Conservation (phyloP, 1,140 invertebrate species). For the Heliconius hewitsoni region DNA sequence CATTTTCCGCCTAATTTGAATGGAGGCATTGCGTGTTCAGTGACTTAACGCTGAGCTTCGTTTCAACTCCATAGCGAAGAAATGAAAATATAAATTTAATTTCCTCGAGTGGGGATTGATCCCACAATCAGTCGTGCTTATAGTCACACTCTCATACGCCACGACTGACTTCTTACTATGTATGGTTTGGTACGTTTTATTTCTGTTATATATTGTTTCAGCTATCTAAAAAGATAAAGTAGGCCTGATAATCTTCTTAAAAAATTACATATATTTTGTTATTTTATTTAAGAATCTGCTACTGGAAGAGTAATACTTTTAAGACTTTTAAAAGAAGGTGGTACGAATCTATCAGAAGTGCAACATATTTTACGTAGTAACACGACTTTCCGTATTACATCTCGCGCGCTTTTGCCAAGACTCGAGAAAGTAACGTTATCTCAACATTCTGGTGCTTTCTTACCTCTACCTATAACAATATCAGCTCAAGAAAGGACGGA, state of each 20-base stretch:
- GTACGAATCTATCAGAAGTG: constrained; percentile 65
- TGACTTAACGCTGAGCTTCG: too few species aligned
- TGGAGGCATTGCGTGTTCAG: too few species aligned
- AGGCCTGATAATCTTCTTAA: too few species aligned
- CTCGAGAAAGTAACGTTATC: constrained; percentile 53
- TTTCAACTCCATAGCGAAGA: too few species aligned
- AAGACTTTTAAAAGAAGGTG: constrained; percentile 65
- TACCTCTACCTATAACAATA: constrained; percentile 61
- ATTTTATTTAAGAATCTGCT: constrained; percentile 53
- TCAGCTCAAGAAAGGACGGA: constrained; percentile 59
- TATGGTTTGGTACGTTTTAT: background rate
- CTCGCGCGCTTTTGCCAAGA: constrained; percentile 52
- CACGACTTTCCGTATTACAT: constrained; percentile 56
- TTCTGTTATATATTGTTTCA: background rate
- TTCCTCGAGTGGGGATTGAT: too few species aligned
- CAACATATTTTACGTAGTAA: constrained; percentile 62
- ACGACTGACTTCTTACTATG: too few species aligned
- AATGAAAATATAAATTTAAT: too few species aligned
- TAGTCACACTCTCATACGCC: too few species aligned
- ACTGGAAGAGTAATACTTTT: constrained; percentile 64
- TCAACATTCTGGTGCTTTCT: constrained; percentile 54
- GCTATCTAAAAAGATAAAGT: too few species aligned
- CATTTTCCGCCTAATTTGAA: too few species aligned
- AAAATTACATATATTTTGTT: background rate
- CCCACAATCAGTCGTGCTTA: too few species aligned